Conservation (phyloP, 1,140 invertebrate species). For the Calephelis virginiensis region DNA sequence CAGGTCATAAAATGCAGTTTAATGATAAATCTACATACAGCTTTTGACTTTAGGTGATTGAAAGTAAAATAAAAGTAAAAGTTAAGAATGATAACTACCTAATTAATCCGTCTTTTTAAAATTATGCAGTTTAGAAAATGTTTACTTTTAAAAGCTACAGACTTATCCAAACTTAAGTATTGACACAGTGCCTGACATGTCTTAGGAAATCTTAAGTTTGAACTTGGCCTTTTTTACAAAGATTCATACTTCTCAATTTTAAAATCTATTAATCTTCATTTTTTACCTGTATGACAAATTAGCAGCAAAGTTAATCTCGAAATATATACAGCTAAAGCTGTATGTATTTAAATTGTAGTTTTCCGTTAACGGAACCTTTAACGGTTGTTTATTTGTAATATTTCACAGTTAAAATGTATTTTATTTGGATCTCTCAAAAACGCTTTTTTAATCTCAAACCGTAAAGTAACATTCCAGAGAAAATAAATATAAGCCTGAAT, state of each 20-base stretch:
- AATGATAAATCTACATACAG: not conserved
- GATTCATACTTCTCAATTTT: not conserved
- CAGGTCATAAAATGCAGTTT: conserved; percentile 18
- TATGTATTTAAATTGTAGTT: conserved; percentile 36
- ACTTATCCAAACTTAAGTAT: not conserved
- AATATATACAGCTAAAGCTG: conserved; percentile 49
- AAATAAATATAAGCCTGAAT: conserved; percentile 58
- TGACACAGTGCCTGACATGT: not conserved
- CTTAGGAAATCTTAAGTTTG: not conserved
- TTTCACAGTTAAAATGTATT: conserved; percentile 16
- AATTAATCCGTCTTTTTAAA: too few relatives aligned
- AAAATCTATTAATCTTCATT: not conserved
- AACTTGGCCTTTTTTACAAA: not conserved
- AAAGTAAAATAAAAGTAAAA: too few relatives aligned
- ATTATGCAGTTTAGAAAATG: too few relatives aligned
- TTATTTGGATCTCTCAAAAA: conserved; percentile 60
- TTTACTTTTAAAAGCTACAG: too few relatives aligned
- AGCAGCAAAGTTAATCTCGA: conserved; percentile 14
- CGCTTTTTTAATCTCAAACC: conserved; percentile 64
- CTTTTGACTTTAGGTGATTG: too few relatives aligned
- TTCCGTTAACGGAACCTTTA: conserved; percentile 3
- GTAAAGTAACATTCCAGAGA: conserved; percentile 72
- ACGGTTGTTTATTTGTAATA: not conserved
- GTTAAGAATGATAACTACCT: too few relatives aligned
- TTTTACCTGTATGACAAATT: not conserved